Base-by-base conservation (phyloP, 2,888 invertebrate genomes). In the Cephus runcator region DNA sequence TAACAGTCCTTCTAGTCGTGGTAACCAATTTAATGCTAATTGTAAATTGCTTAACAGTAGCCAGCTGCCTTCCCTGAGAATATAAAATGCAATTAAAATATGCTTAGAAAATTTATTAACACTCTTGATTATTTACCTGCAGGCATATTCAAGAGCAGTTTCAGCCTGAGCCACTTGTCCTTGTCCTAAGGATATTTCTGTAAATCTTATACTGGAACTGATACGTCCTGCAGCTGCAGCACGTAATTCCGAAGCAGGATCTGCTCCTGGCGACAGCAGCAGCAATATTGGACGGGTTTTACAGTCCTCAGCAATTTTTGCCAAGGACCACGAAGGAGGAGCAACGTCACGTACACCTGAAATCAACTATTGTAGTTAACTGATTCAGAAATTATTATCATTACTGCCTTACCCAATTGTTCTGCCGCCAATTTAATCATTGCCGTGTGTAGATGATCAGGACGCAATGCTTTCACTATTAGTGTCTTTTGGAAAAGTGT, bases 241-340 rank as follows among this genome's bases (percentile, higher is more conserved):
- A 79, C 94, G 93, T 12, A 98, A 93, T 90, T 98, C 97, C 34
- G 94, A 94, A 0, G 98, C 96, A 33, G 98, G 98, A 93, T 99
- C 99, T 69, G 96, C 96, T 36, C 98, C 99, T 34, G 97, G 95
- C 76, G 97, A 96, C 69, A 97, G 95, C 76, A 99, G 94, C 84
- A 99, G 93, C 74, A 99, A 92, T 77, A 97, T 94, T 0, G 98
- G 97, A 85, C 96, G 95, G 1, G 93, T 87, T 4, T 90, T 84
- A 0, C 94, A 93, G 87, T 95, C 95, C 74, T 93, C 92, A 56
- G 93, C 92, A 34, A 95, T 91, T 81, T 93, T 93, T 76, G 92
- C 92, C 71, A 95, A 88, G 79, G 93, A 93, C 85, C 94, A 92
- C 23, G 93, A 91, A 6, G 94, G 93, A 1, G 95, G 94, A 1